These are phyloP conservation scores for Belgica antarctica DNA, from an alignment of 2,888 invertebrate species.

Conservation along the genomic window DNA sequence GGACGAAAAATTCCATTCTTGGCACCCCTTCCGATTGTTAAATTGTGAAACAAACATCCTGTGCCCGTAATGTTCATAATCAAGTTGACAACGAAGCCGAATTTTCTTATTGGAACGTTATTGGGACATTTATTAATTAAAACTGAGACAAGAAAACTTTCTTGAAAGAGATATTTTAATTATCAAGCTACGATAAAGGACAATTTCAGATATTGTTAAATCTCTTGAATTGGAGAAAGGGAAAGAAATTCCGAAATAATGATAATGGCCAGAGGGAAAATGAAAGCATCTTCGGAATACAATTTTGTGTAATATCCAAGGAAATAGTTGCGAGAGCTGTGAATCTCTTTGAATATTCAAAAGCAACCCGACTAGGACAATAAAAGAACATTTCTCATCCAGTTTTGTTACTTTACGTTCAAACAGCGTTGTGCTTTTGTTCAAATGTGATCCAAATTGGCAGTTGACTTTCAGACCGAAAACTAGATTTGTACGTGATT, in stretches of 20 bases:
- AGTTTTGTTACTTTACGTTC: background rate
- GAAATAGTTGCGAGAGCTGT: background rate
- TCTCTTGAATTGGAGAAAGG: background rate
- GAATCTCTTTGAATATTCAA: constrained; percentile 10
- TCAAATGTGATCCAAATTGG: background rate
- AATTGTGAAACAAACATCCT: constrained; percentile 1
- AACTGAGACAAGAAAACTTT: background rate
- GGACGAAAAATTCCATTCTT: background rate
- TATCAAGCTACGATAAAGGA: background rate
- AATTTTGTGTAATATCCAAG: background rate
- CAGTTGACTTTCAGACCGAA: background rate
- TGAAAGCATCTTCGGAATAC: background rate
- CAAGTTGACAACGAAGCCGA: background rate
- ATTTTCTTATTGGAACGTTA: background rate
- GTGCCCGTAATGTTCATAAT: constrained; percentile 1
- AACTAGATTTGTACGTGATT: too few species aligned
- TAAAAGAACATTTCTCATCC: background rate
- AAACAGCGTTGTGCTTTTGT: too few species aligned
- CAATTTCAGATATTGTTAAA: too few species aligned
- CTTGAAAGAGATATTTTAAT: background rate
- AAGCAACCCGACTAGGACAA: background rate
- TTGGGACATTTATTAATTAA: background rate
- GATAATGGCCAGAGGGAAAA: background rate
- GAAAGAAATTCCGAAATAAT: background rate
- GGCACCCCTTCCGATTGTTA: background rate